Percentiles rank a stretch among this genome's conserved stretches.
These are phyloP conservation scores for Tigriopus californicus DNA, from an alignment of 2,888 invertebrate species.

Conservation along the genomic window DNA sequence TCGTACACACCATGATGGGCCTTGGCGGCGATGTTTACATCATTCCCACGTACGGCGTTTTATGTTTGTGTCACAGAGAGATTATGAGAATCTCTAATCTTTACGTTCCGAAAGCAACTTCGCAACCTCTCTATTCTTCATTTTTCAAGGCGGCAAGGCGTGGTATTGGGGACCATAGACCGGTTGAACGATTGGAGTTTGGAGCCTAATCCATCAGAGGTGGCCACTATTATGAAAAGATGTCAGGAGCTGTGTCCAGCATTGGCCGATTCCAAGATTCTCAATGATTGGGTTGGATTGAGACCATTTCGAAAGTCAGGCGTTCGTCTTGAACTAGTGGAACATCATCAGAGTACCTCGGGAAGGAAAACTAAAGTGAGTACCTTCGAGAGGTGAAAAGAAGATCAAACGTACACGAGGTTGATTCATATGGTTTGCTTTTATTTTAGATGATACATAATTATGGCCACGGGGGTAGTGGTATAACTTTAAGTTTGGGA, in stretches of 20 bases:
- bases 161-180: constrained; percentile 66
- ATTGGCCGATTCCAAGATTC: constrained; percentile 34
- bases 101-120: too few relatives aligned
- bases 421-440: not conserved
- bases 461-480: constrained; percentile 88
- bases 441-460: constrained; percentile 65
- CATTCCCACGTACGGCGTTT: constrained; percentile 16
- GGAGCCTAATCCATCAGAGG: constrained; percentile 47
- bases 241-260: constrained; percentile 53
- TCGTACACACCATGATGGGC: constrained; percentile 18
- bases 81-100: too few relatives aligned
- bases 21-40: constrained; percentile 18
- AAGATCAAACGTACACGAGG: constrained; percentile 11
- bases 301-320: constrained; percentile 48
- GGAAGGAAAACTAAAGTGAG: not conserved
- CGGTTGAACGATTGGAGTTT: constrained; percentile 57
- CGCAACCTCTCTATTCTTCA: too few relatives aligned
- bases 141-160: constrained; percentile 41
- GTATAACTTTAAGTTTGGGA: constrained; percentile 46
- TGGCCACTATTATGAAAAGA: constrained; percentile 53
- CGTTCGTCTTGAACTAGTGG: constrained; percentile 29
- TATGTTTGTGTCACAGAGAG: not conserved
- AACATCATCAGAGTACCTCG: not conserved
- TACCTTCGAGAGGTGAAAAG: not conserved
- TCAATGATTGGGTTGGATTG: constrained; percentile 56